phyloP scores from a whole-genome alignment of 2,888 invertebrate species.

The Ophion costatus region DNA sequence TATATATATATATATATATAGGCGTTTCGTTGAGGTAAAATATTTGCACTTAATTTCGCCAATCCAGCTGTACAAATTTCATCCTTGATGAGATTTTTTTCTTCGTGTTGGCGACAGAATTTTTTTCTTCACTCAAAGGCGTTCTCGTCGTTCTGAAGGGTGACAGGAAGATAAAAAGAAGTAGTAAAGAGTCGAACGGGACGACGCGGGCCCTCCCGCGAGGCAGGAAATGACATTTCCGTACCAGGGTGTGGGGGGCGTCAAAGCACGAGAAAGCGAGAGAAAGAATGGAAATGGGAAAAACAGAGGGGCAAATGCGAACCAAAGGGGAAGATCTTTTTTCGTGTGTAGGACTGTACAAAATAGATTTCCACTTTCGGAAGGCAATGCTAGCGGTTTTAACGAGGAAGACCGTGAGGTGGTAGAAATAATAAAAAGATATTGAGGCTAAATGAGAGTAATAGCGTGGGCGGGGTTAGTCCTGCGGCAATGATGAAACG shows the following conservation, averaged over 20 bases:
- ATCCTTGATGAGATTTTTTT: background rate
- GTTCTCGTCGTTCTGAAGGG: background rate
- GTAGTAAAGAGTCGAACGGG: slow-evolving; percentile 21
- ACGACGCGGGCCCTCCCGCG: slow-evolving; percentile 30
- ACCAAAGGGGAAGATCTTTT: background rate
- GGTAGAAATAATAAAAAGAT: slow-evolving; percentile 9
- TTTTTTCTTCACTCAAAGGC: background rate
- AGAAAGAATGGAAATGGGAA: background rate
- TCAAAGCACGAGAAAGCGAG: slow-evolving; percentile 10
- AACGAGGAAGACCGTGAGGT: slow-evolving; percentile 16
- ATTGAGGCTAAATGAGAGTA: background rate
- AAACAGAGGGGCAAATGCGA: background rate
- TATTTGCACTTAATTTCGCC: too few species aligned
- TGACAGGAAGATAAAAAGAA: background rate
- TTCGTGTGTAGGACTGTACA: slow-evolving; percentile 33
- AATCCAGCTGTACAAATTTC: background rate
- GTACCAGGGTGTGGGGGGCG: background rate
- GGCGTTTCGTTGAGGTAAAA: too few species aligned
- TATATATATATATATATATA: too few species aligned
- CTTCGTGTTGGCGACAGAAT: background rate
- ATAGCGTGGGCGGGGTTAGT: background rate
- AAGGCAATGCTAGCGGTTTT: slow-evolving; percentile 30
- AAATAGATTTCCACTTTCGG: slow-evolving; percentile 23
- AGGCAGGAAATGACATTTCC: slow-evolving; percentile 50
- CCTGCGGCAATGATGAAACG: slow-evolving; percentile 24